Percentiles rank a stretch among this genome's conserved stretches.
Evolutionary conservation across 2,888 invertebrate species (phyloP).

Genomic region (Octodonta nipae): DNA sequence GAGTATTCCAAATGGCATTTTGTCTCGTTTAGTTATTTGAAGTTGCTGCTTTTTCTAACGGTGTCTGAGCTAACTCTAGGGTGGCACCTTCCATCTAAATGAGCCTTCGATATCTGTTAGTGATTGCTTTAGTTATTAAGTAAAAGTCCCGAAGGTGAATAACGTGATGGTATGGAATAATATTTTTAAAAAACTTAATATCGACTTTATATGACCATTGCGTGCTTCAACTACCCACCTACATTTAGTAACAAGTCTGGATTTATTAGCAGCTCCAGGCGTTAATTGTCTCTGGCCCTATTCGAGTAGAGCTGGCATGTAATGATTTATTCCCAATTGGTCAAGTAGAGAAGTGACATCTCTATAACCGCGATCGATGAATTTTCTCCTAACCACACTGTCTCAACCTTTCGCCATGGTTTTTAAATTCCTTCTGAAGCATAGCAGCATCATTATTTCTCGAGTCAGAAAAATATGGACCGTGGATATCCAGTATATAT

Average conservation of each 20-base stretch:
- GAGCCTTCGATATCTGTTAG: neutral
- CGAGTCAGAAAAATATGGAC: constrained; percentile 4
- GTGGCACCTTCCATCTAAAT: neutral
- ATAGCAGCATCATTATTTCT: neutral
- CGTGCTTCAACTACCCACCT: neutral
- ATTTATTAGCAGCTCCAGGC: neutral
- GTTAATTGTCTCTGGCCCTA: neutral
- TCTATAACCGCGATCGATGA: constrained; percentile 1
- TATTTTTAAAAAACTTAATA: neutral
- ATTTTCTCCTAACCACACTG: neutral
- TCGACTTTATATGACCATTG: neutral
- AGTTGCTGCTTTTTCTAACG: too few species aligned
- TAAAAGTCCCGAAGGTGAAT: neutral
- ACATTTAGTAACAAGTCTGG: neutral
- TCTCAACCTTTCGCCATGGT: neutral
- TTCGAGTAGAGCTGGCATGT: constrained; percentile 2
- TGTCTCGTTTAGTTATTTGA: too few species aligned
- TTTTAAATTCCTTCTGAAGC: neutral
- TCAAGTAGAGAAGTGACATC: neutral
- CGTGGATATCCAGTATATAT: constrained; percentile 6
- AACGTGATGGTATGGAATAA: neutral
- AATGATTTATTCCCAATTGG: neutral
- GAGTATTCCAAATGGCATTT: too few species aligned
- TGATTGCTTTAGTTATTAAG: neutral
- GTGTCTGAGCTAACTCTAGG: too few species aligned